Evolutionary conservation across 2,888 invertebrate species (phyloP).

Genomic region (Aspidiotus destructor): DNA sequence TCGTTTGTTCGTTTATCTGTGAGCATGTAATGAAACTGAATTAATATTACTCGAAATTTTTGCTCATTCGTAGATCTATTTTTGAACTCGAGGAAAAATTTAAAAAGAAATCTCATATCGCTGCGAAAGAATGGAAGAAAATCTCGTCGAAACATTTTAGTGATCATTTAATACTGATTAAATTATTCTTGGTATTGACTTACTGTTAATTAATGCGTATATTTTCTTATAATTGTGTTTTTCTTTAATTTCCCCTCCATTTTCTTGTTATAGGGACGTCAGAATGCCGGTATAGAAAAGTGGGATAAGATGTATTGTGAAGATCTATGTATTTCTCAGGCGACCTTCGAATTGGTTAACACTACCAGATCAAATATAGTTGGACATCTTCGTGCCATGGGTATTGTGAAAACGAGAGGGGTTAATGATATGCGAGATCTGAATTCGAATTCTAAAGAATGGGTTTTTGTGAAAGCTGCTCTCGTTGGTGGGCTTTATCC

Average conservation of each 20-base stretch:
- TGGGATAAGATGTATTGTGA: constrained; percentile 58
- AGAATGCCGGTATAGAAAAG: constrained; percentile 52
- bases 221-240: too few species aligned
- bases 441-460: constrained; percentile 73
- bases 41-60: neutral
- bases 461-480: constrained; percentile 85
- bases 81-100: constrained; percentile 17
- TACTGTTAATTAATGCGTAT: too few species aligned
- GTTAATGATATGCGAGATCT: constrained; percentile 59
- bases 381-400: constrained; percentile 65
- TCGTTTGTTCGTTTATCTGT: neutral
- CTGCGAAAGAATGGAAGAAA: constrained; percentile 50
- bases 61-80: constrained; percentile 4
- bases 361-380: constrained; percentile 74
- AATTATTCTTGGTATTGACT: constrained; percentile 58
- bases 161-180: constrained; percentile 78
- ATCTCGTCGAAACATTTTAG: constrained; percentile 69
- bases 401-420: constrained; percentile 53
- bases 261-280: constrained; percentile 38
- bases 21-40: neutral
- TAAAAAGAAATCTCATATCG: constrained; percentile 15
- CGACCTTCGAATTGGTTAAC: constrained; percentile 82
- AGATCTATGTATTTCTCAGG: constrained; percentile 57
- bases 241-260: neutral
- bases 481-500: constrained; percentile 84